Evolutionary conservation across 2,113 vertebrate species (phyloP).

Genomic region (Willisornis vidua): DNA sequence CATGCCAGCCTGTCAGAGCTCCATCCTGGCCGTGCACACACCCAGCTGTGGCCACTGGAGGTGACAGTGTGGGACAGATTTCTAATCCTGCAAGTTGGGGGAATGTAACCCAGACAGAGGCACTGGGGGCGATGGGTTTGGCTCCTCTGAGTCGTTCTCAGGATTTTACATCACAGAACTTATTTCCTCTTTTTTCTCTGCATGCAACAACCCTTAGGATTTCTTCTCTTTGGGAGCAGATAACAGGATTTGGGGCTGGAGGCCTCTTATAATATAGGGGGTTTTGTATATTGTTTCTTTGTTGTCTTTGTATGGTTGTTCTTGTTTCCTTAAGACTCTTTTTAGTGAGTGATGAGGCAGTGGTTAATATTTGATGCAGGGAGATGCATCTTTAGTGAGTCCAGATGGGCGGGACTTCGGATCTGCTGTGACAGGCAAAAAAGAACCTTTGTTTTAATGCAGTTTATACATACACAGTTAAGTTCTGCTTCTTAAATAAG

Average conservation of each 20-base stretch:
- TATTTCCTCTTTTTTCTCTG: neutral
- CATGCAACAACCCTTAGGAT: neutral
- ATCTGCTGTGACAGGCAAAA: neutral
- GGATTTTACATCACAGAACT: neutral
- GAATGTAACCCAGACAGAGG: neutral
- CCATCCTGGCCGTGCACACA: neutral
- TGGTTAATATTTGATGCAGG: neutral
- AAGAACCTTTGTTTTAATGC: neutral
- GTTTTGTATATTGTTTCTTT: neutral
- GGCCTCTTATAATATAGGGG: neutral
- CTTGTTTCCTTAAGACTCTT: neutral
- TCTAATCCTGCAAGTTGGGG: neutral
- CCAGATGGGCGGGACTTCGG: neutral
- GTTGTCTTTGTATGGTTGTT: neutral
- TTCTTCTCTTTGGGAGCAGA: neutral
- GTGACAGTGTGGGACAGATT: neutral
- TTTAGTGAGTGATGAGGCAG: neutral
- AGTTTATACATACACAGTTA: neutral
- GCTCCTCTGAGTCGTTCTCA: neutral
- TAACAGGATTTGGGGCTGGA: neutral
- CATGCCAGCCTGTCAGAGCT: neutral
- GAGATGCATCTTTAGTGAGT: neutral
- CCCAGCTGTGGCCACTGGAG: accelerated
- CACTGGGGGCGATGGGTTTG: neutral
- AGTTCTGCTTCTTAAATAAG: neutral